Evolutionary conservation across 2,113 vertebrate species (phyloP), one percentile per base, ranked within the genome.

Genomic region (Crotalus tigris): DNA sequence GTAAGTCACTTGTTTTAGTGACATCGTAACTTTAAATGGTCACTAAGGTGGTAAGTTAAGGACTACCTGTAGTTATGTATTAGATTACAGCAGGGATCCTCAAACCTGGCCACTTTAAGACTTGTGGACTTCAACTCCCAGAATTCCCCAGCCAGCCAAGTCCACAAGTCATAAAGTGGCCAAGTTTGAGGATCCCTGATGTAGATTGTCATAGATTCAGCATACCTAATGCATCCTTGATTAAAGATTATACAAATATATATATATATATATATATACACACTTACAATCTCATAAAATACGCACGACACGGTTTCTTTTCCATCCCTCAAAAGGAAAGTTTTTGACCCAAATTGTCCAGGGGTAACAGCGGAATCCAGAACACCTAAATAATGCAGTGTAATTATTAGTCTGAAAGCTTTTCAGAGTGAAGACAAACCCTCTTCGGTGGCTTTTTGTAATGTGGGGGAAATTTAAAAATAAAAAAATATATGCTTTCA

Each of bases 281-380:
- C 95, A 98, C 99, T 98, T 96, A 99, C 99, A 55, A 98, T 99
- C 98, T 99, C 99, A 93, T 98, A 99, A 96, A 99, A 99, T 64
- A 99, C 96, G 61, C 99, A 99, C 53, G 98, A 97, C 93, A 99
- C 96, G 2, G 93, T 97, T 86, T 98, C 97, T 95, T 98, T 99
- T 19, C 98, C 98, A 39, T 99, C 98, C 96, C 99, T 98, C 97
- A 99, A 90, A 94, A 99, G 98, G 96, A 99, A 99, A 94, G 95
- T 98, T 97, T 99, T 99, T 64, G 99, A 98, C 94, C 98, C 97
- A 2, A 98, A 95, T 9, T 93, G 95, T 88, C 98, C 99, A 90
- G 98, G 44, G 57, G 98, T 98, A 91, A 99, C 99, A 1, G 99
- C 99, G 94, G 99, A 99, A 97, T 99, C 99, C 0, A 99, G 98